Evolutionary conservation across 2,797 vertebrate genomes (phyloP).

Genomic region (Aselliscus stoliczkanus): DNA sequence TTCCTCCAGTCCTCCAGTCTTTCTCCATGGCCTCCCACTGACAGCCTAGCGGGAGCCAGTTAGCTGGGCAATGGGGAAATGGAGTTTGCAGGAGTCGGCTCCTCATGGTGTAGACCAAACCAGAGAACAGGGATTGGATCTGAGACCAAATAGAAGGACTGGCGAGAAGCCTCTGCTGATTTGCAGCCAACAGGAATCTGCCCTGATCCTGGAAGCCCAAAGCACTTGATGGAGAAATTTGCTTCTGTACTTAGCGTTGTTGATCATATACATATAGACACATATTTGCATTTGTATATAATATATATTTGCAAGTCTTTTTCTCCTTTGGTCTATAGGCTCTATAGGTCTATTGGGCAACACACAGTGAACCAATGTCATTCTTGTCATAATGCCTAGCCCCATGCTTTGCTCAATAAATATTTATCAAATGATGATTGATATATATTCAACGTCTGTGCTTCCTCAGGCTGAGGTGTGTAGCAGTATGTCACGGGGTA

Average conservation of each 20-base stretch:
- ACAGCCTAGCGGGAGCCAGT: background rate
- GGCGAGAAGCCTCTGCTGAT: background rate
- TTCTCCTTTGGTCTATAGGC: background rate
- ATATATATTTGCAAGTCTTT: background rate
- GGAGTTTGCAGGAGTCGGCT: background rate
- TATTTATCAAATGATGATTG: background rate
- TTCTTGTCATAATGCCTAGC: background rate
- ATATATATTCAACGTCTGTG: background rate
- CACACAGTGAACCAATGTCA: background rate
- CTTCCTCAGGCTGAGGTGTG: background rate
- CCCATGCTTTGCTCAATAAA: background rate
- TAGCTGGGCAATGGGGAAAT: background rate
- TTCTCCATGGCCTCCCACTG: background rate
- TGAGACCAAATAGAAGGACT: background rate
- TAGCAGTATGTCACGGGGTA: background rate
- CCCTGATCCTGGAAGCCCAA: background rate
- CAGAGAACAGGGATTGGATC: background rate
- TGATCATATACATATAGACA: background rate
- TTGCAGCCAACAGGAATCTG: background rate
- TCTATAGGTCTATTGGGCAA: background rate
- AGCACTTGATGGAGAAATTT: background rate
- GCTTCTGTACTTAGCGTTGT: background rate
- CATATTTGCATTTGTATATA: background rate
- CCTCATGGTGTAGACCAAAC: background rate
- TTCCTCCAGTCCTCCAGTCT: background rate